phyloP scores from a whole-genome alignment of 1,140 invertebrate species.

The Pseudomyrmex pallidus region DNA sequence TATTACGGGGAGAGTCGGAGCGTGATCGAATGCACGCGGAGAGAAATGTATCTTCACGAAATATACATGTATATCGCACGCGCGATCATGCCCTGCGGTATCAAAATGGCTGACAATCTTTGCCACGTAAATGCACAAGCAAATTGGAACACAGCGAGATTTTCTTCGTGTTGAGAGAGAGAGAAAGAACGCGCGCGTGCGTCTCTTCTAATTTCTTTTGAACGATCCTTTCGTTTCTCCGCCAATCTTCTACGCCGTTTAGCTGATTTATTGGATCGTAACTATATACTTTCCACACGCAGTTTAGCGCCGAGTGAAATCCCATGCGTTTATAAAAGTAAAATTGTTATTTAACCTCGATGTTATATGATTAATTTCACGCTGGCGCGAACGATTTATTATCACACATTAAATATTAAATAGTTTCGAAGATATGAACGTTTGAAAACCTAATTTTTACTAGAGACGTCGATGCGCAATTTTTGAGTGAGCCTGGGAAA shows the following conservation, averaged over 20 bases:
- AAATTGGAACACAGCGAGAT: slow-evolving; percentile 47
- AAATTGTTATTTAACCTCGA: not conserved
- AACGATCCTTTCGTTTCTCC: slow-evolving; percentile 34
- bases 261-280: slow-evolving; percentile 48
- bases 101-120: slow-evolving; percentile 15
- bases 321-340: slow-evolving; percentile 6
- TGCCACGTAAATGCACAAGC: not conserved
- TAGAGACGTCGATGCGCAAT: too few relatives aligned
- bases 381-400: too few relatives aligned
- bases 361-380: not conserved
- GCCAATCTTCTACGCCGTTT: slow-evolving; percentile 23
- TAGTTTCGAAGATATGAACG: too few relatives aligned
- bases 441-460: too few relatives aligned
- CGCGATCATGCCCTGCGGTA: not conserved
- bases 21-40: slow-evolving; percentile 19
- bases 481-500: too few relatives aligned
- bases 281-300: not conserved
- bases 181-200: slow-evolving; percentile 12
- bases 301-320: slow-evolving; percentile 23
- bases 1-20: slow-evolving; percentile 29
- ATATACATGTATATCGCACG: not conserved
- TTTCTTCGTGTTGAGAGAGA: slow-evolving; percentile 36
- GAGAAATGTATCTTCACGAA: slow-evolving; percentile 34
- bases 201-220: not conserved
- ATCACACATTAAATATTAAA: not conserved